Percentiles rank a stretch among this genome's conserved stretches.
Conservation (phyloP, 1,140 invertebrate genomes). For the Tetraneura akinire region DNA sequence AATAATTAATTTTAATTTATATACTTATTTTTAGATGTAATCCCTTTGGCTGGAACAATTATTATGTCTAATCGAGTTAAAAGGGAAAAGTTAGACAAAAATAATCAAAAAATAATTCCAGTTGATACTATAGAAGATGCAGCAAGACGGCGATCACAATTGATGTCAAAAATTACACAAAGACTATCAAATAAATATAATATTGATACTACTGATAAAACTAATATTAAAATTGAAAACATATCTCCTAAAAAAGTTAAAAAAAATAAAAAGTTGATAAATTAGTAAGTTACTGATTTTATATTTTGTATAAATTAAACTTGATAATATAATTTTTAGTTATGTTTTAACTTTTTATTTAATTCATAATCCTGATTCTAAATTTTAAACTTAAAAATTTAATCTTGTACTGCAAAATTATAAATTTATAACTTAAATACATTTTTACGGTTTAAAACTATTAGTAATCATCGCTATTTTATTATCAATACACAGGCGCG, state of each 20-base stretch:
- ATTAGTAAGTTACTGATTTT: background rate
- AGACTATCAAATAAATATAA: constrained; percentile 37
- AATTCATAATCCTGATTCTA: too few species aligned
- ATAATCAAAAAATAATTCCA: background rate
- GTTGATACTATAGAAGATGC: constrained; percentile 43
- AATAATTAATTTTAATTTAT: background rate
- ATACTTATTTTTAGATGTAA: constrained; percentile 35
- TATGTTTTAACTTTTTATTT: too few species aligned
- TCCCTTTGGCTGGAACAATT: constrained; percentile 17
- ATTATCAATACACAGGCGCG: too few species aligned
- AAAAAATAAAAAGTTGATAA: constrained; percentile 9
- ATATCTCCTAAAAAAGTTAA: constrained; percentile 1
- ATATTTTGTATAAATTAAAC: too few species aligned
- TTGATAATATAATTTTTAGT: too few species aligned
- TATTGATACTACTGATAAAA: background rate
- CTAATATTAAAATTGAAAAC: constrained; percentile 10
- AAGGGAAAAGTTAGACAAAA: background rate
- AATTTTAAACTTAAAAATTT: too few species aligned
- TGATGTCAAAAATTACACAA: constrained; percentile 37
- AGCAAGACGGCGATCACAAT: background rate
- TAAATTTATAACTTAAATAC: too few species aligned
- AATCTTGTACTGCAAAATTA: too few species aligned
- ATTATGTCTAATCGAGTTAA: constrained; percentile 16
- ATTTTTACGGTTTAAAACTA: too few species aligned
- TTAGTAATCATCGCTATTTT: too few species aligned